Evolutionary conservation across 1,140 invertebrate genomes (phyloP).

Genomic region (Cataglyphis hispanica): DNA sequence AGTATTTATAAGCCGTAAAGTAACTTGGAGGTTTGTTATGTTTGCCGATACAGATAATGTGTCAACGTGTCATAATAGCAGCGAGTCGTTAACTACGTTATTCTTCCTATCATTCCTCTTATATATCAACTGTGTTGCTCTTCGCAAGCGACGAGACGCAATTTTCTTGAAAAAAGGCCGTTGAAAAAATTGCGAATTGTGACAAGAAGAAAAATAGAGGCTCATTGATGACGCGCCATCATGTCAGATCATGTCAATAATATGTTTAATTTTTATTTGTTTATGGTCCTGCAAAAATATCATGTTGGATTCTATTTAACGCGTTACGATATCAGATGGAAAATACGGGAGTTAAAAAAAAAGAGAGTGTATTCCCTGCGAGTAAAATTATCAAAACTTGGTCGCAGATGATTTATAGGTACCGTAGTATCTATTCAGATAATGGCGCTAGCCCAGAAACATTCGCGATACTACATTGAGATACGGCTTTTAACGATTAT

Average conservation of each 20-base stretch:
- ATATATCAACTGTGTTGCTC: constrained; percentile 5
- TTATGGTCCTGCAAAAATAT: background rate
- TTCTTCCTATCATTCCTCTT: background rate
- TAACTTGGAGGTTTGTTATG: constrained; percentile 11
- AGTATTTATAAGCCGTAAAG: constrained; percentile 32
- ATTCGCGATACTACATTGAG: constrained; percentile 28
- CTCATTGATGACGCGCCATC: constrained; percentile 31
- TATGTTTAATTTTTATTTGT: background rate
- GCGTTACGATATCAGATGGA: background rate
- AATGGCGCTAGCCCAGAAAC: background rate
- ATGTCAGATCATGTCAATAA: constrained; percentile 16
- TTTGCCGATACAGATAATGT: constrained; percentile 41
- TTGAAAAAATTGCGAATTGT: constrained; percentile 23
- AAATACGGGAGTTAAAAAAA: background rate
- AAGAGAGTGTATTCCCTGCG: background rate
- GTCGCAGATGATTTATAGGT: background rate
- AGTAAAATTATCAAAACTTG: background rate
- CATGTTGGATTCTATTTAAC: background rate
- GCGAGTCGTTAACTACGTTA: constrained; percentile 40
- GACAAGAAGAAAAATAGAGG: constrained; percentile 13
- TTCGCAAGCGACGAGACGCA: constrained; percentile 23
- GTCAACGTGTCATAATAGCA: background rate
- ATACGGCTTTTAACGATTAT: background rate
- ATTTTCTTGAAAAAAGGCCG: constrained; percentile 25
- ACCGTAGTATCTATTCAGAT: background rate